Evolutionary conservation across 1,140 invertebrate species (phyloP).

Genomic region (Pomacea maculata): DNA sequence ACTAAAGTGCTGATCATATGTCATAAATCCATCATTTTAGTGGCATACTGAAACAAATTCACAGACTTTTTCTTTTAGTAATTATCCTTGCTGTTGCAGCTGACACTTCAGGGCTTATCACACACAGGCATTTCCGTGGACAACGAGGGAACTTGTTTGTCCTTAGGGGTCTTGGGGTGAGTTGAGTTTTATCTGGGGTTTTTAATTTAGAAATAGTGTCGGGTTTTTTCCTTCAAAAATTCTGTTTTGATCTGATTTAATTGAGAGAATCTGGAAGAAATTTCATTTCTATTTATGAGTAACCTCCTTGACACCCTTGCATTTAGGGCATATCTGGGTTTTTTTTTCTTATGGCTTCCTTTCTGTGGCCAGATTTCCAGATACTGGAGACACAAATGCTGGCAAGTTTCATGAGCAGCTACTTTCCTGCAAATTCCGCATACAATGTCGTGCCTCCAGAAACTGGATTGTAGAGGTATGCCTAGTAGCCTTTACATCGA

Average conservation of each 20-base stretch:
- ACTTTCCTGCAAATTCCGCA: constrained; percentile 84
- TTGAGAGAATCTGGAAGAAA: too few relatives aligned
- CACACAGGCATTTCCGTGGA: constrained; percentile 93
- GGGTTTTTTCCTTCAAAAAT: too few relatives aligned
- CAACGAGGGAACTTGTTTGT: constrained; percentile 85
- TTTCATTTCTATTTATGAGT: too few relatives aligned
- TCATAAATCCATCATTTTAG: too few relatives aligned
- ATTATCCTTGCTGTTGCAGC: constrained; percentile 63
- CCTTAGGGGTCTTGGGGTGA: constrained; percentile 71
- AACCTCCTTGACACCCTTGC: too few relatives aligned
- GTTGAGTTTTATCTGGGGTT: constrained; percentile 10
- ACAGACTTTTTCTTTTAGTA: neutral
- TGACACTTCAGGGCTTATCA: constrained; percentile 81
- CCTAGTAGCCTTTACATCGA: neutral
- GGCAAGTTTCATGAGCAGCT: constrained; percentile 75
- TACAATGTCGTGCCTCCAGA: constrained; percentile 79
- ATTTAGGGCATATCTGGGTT: too few relatives aligned
- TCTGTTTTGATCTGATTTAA: too few relatives aligned
- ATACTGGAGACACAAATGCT: neutral
- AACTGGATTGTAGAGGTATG: constrained; percentile 83
- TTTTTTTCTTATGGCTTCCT: neutral
- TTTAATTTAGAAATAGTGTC: too few relatives aligned
- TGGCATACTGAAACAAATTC: too few relatives aligned
- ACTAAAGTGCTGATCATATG: too few relatives aligned
- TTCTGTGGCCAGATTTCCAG: constrained; percentile 47